Conservation (phyloP, 1,140 invertebrate species). For the Drosophila santomea region DNA sequence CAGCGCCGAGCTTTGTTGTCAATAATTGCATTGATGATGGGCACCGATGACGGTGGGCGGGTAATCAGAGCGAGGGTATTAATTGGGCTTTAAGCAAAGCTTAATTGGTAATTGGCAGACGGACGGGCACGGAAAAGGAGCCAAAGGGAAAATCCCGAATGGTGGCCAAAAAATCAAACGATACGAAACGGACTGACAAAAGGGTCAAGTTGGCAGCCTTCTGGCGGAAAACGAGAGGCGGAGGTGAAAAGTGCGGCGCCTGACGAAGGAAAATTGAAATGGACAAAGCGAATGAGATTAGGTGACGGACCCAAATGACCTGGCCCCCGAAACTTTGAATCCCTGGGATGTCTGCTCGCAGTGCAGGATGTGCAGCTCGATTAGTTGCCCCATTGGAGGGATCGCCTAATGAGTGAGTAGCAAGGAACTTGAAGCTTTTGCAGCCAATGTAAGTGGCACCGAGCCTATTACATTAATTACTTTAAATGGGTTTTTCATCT, state of each 20-base stretch:
- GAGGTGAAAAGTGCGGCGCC: background rate
- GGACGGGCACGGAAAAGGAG: background rate
- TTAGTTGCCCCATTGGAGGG: background rate
- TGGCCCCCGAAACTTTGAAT: background rate
- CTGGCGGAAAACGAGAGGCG: background rate
- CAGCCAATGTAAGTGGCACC: no score
- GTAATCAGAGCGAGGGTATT: slow-evolving; percentile 44
- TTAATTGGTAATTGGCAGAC: slow-evolving; percentile 74
- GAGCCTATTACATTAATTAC: no score
- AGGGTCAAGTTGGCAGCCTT: slow-evolving; percentile 20
- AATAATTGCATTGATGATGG: slow-evolving; percentile 80
- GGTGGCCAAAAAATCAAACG: slow-evolving; percentile 2
- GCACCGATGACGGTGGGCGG: slow-evolving; percentile 17
- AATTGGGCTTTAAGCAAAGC: slow-evolving; percentile 79
- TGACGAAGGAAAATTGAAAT: slow-evolving; percentile 23
- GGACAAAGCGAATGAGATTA: slow-evolving; percentile 8
- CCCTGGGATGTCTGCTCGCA: background rate
- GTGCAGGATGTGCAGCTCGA: background rate
- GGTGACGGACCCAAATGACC: background rate
- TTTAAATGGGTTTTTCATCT: no score
- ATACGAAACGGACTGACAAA: slow-evolving; percentile 4
- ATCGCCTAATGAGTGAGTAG: background rate
- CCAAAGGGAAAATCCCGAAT: slow-evolving; percentile 12
- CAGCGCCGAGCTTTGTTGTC: slow-evolving; percentile 74
- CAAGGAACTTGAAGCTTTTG: no score